Base-by-base conservation (phyloP, 2,888 invertebrate species). In the Habrosyne pyritoides region DNA sequence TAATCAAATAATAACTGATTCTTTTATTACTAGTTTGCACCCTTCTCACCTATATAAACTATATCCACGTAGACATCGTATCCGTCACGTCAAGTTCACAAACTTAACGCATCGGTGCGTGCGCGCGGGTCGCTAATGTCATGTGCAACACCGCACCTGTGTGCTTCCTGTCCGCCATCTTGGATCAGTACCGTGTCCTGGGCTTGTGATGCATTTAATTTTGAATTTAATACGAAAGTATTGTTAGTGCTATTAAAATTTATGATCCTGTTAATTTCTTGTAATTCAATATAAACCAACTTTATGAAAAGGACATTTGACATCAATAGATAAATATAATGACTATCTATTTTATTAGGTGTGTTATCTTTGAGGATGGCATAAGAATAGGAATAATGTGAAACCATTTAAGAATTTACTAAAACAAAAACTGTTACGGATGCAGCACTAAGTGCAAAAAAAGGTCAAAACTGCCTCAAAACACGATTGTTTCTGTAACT, bases 151-250 rank as follows among this genome's bases (percentile, higher is more conserved):
- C 75, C 86, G 79, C 89, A 88, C 90, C 89, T 89, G 88, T 76
- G 69, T 66, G 81, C 71, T 86, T 89, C 89, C 89, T 86, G 87
- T 79, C 77, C 71, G 84, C 89, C 89, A 86, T 87, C 84, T 86
- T 85, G 81, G 42, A 42, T 42, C 18, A 42, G 8, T 42, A 42
- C 42, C 42, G 42, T 42, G 18, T 42, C 42, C 42, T 42, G 42
- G 42, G 42, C n/a, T 8, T 36, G 14, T 36, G 30, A 36, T 5
- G 36, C 36, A n/a, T 36, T 14, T 14, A n/a, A n/a, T n/a, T 14
- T 36, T 36, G 30, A 36, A 36, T 36, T 6, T n/a, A 5, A 14
- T 4, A n/a, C 14, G 14, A 36, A 12, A 14, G 14, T 36, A 36
- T 36, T 2, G 6, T 33, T 10, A 10, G 33, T 12, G 12, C 33